phyloP scores from a whole-genome alignment of 2,888 invertebrate genomes.

The Mesoligia furuncula region DNA sequence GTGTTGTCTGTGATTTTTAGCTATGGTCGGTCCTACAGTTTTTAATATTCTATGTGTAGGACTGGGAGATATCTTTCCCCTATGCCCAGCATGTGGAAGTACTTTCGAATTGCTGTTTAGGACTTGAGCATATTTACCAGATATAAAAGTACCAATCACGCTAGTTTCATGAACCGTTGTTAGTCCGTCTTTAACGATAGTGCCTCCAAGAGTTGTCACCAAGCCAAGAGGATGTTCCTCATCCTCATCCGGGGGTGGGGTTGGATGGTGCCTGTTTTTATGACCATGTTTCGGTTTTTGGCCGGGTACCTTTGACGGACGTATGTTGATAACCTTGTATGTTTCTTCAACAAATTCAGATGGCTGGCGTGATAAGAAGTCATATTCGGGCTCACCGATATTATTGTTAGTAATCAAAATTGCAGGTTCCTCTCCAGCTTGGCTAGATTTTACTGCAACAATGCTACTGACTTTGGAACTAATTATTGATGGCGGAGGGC shows the following conservation, averaged over 20 bases:
- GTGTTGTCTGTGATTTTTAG: slow-evolving; percentile 89
- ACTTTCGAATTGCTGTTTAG: slow-evolving; percentile 95
- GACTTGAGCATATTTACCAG: slow-evolving; percentile 96
- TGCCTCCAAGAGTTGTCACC: slow-evolving; percentile 96
- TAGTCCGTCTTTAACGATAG: slow-evolving; percentile 94
- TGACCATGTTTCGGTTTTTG: slow-evolving; percentile 86
- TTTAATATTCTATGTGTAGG: slow-evolving; percentile 93
- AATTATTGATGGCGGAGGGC: slow-evolving; percentile 76
- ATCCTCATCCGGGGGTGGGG: slow-evolving; percentile 89
- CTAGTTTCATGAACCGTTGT: slow-evolving; percentile 97
- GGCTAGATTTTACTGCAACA: slow-evolving; percentile 89
- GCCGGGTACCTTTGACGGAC: slow-evolving; percentile 91
- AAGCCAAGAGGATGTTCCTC: slow-evolving; percentile 94
- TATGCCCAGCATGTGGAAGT: slow-evolving; percentile 85
- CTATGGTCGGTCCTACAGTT: slow-evolving; percentile 93
- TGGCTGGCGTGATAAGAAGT: slow-evolving; percentile 95
- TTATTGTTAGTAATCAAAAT: slow-evolving; percentile 92
- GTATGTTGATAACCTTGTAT: slow-evolving; percentile 95
- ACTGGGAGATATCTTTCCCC: slow-evolving; percentile 92
- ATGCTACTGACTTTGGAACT: slow-evolving; percentile 89
- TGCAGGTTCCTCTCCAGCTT: slow-evolving; percentile 89
- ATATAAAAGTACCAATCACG: slow-evolving; percentile 96
- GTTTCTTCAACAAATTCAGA: slow-evolving; percentile 96
- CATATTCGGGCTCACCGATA: slow-evolving; percentile 95
- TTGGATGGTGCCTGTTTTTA: slow-evolving; percentile 85